Evolutionary conservation across 2,888 invertebrate species (phyloP).

Genomic region (Invenusta paracnida): DNA sequence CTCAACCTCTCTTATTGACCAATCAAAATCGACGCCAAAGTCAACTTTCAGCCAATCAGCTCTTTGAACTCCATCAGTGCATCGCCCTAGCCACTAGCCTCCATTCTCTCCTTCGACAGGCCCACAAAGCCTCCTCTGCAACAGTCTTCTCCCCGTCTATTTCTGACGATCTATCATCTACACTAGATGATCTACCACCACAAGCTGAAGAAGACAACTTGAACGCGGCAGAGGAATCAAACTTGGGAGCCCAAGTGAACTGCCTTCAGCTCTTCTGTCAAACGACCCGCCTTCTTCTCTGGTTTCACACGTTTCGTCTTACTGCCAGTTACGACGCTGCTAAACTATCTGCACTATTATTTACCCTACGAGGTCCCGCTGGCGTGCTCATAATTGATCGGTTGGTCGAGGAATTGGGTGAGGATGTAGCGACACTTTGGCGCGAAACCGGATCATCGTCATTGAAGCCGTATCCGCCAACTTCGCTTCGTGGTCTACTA

Average conservation of each 20-base stretch:
- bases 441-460: background rate
- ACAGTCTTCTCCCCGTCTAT: background rate
- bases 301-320: background rate
- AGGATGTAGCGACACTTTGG: background rate
- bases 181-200: too few relatives aligned
- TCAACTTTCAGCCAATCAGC: background rate
- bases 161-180: background rate
- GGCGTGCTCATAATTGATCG: background rate
- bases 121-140: background rate
- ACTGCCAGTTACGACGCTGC: background rate
- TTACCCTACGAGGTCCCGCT: background rate
- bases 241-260: background rate
- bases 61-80: background rate
- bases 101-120: background rate
- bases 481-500: background rate
- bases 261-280: background rate
- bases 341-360: background rate
- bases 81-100: background rate
- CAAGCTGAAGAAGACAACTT: too few relatives aligned
- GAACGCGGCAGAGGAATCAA: too few relatives aligned
- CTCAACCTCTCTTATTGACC: background rate
- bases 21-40: too few relatives aligned
- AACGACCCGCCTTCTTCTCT: background rate
- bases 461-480: background rate
- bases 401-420: background rate